phyloP scores from a whole-genome alignment of 2,888 invertebrate species.

The Strigamia transsilvanica region DNA sequence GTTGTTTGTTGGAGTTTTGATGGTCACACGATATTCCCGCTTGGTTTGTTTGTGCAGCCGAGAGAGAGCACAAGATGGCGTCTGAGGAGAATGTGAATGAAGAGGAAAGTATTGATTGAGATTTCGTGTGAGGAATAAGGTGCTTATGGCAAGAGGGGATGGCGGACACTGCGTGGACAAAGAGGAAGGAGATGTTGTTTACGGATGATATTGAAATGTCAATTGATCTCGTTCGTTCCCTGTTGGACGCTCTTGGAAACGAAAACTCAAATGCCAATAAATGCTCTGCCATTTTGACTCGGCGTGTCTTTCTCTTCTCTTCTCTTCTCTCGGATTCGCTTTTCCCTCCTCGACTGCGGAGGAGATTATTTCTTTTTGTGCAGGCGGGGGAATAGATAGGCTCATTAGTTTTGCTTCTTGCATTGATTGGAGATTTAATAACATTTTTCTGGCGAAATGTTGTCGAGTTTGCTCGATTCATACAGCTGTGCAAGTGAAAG shows the following conservation, averaged over 20 bases:
- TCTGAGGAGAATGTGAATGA: constrained; percentile 22
- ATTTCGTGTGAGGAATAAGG: constrained; percentile 27
- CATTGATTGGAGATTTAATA: too few relatives aligned
- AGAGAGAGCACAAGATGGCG: constrained; percentile 32
- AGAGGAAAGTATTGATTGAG: constrained; percentile 31
- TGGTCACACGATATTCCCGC: constrained; percentile 38
- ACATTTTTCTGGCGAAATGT: too few relatives aligned
- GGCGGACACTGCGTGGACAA: constrained; percentile 22
- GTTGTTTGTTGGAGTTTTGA: constrained; percentile 31
- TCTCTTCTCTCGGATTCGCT: background rate
- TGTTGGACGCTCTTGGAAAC: background rate
- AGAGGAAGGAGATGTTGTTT: constrained; percentile 19
- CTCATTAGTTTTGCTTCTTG: too few relatives aligned
- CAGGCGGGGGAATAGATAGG: background rate
- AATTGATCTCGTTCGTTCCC: constrained; percentile 28
- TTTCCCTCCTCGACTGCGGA: background rate
- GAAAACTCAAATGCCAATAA: constrained; percentile 19
- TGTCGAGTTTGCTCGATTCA: too few relatives aligned
- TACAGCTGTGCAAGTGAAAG: too few relatives aligned
- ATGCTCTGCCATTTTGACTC: constrained; percentile 25
- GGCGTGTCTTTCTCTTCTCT: background rate
- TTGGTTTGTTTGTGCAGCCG: constrained; percentile 19
- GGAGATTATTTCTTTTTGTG: background rate
- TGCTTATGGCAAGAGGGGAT: constrained; percentile 15
- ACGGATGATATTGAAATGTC: constrained; percentile 31